phyloP scores from a whole-genome alignment of 2,797 vertebrate species.

The Setipinna tenuifilis region DNA sequence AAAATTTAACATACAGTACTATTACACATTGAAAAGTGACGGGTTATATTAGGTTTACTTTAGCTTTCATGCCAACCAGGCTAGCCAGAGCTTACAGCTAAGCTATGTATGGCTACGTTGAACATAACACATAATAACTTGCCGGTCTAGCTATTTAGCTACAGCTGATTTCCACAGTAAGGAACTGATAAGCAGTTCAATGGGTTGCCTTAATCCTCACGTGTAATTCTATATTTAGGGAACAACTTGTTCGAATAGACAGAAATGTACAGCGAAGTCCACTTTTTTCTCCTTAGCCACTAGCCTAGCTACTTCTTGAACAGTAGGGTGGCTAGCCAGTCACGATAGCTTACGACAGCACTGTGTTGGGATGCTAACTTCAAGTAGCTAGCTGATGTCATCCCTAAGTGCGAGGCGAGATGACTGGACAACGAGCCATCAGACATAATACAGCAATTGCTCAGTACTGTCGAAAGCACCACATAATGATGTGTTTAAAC shows the following conservation, averaged over 20 bases:
- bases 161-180: background rate
- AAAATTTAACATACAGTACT: background rate
- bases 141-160: background rate
- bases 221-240: background rate
- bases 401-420: background rate
- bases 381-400: constrained; percentile 18
- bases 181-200: background rate
- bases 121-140: background rate
- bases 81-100: background rate
- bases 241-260: too few species aligned
- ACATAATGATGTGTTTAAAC: background rate
- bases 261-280: background rate
- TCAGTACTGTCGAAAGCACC: background rate
- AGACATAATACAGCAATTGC: background rate
- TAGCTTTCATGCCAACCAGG: background rate
- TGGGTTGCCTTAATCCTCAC: background rate
- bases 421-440: background rate
- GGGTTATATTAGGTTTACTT: background rate
- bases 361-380: background rate
- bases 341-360: background rate
- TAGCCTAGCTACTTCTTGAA: background rate
- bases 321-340: background rate
- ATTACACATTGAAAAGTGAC: background rate
- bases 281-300: background rate
- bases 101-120: background rate